Evolutionary conservation across 2,113 vertebrate genomes (phyloP).

Genomic region (Trachemys scripta): DNA sequence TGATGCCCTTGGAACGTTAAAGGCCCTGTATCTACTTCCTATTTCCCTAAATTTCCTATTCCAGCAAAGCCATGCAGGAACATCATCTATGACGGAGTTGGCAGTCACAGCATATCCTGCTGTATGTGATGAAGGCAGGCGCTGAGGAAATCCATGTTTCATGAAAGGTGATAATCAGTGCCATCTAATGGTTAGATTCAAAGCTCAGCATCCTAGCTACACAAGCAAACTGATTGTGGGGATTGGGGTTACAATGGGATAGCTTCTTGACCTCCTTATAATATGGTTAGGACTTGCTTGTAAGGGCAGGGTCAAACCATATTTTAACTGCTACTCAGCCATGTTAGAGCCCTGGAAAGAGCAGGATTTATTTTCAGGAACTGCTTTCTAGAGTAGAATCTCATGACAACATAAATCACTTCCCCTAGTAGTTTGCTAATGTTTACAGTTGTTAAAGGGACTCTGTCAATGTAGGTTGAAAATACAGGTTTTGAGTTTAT

Average conservation of each 20-base stretch:
- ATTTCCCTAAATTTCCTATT: not conserved
- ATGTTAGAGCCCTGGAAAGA: accelerated
- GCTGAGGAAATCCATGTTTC: accelerated
- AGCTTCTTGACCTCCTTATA: not conserved
- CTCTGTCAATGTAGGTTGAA: not conserved
- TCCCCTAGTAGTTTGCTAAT: accelerated
- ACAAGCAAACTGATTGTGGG: not conserved
- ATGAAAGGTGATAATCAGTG: not conserved
- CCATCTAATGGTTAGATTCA: not conserved
- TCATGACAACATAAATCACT: accelerated
- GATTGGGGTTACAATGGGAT: not conserved
- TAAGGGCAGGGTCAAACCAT: not conserved
- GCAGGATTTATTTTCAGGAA: accelerated
- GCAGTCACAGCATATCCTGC: not conserved
- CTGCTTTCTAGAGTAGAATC: accelerated
- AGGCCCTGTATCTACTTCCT: not conserved
- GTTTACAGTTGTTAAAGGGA: accelerated
- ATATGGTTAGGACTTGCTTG: not conserved
- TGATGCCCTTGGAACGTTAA: accelerated
- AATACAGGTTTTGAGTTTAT: accelerated
- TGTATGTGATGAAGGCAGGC: not conserved
- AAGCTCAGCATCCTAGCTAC: not conserved
- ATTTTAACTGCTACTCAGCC: not conserved
- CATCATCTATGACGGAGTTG: not conserved
- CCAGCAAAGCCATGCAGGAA: not conserved